Evolutionary conservation across 2,113 vertebrate species (phyloP).

Genomic region (Hylia prasina): DNA sequence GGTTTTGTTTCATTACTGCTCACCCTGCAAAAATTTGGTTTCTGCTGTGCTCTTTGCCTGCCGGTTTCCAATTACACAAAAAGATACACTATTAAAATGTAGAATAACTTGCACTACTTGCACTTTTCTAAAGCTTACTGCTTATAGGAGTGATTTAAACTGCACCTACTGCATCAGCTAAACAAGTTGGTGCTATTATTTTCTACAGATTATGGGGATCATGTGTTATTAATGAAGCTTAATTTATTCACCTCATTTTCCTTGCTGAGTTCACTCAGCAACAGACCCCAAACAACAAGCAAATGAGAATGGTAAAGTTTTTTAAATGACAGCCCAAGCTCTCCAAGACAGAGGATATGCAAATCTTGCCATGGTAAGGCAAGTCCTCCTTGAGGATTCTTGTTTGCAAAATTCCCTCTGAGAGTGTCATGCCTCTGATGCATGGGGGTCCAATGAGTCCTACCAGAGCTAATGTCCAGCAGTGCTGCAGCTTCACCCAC

Average conservation of each 20-base stretch:
- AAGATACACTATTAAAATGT: background rate
- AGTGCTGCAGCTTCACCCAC: background rate
- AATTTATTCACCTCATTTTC: background rate
- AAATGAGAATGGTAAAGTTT: background rate
- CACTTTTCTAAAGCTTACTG: background rate
- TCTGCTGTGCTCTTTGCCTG: background rate
- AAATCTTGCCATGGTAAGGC: background rate
- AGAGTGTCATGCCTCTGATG: background rate
- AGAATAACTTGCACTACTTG: background rate
- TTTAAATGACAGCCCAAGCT: background rate
- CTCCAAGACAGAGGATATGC: background rate
- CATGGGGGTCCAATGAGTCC: accelerated
- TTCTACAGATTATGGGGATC: background rate
- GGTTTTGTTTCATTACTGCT: background rate
- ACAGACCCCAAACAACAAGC: background rate
- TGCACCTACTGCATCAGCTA: background rate
- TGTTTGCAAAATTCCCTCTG: background rate
- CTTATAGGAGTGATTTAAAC: background rate
- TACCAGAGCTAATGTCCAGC: background rate
- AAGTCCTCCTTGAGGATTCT: background rate
- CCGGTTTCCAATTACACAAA: background rate
- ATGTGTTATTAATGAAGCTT: background rate
- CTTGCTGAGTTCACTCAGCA: background rate
- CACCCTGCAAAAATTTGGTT: background rate
- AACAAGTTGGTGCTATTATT: background rate